These are phyloP conservation scores for Drosophila leonis DNA, from an alignment of 2,888 invertebrate species.

Conservation along the genomic window DNA sequence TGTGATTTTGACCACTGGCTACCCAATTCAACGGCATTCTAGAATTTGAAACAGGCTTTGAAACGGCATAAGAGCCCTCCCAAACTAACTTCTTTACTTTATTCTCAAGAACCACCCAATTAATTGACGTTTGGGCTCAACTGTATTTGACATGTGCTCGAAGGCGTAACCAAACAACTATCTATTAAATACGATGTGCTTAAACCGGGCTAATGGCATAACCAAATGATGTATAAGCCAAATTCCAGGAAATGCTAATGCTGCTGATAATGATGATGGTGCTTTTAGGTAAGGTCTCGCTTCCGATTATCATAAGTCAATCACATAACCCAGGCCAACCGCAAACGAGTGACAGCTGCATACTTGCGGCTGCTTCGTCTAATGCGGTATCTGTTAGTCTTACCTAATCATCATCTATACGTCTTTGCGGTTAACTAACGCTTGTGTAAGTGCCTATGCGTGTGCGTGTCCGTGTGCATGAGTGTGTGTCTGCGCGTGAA, in stretches of 20 bases:
- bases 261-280: slow-evolving; percentile 25
- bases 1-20: slow-evolving; percentile 33
- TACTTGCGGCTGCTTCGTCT: slow-evolving; percentile 53
- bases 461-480: not conserved
- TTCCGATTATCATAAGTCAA: slow-evolving; percentile 64
- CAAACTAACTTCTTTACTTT: not conserved
- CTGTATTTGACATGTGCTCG: slow-evolving; percentile 38
- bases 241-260: slow-evolving; percentile 19
- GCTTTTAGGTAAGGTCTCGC: slow-evolving; percentile 16
- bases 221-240: slow-evolving; percentile 5
- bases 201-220: not conserved
- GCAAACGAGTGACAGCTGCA: slow-evolving; percentile 54
- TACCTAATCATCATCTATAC: slow-evolving; percentile 65
- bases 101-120: slow-evolving; percentile 1
- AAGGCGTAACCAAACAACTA: slow-evolving; percentile 4
- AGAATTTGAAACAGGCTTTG: slow-evolving; percentile 33
- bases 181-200: slow-evolving; percentile 9
- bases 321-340: slow-evolving; percentile 49
- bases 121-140: slow-evolving; percentile 25
- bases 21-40: slow-evolving; percentile 20
- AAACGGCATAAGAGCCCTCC: slow-evolving; percentile 18
- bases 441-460: slow-evolving; percentile 24
- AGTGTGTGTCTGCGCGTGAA: not conserved
- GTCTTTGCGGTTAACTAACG: slow-evolving; percentile 60
- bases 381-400: slow-evolving; percentile 40